Evolutionary conservation across 2,888 invertebrate genomes (phyloP).

Genomic region (Prenolepis imparis): DNA sequence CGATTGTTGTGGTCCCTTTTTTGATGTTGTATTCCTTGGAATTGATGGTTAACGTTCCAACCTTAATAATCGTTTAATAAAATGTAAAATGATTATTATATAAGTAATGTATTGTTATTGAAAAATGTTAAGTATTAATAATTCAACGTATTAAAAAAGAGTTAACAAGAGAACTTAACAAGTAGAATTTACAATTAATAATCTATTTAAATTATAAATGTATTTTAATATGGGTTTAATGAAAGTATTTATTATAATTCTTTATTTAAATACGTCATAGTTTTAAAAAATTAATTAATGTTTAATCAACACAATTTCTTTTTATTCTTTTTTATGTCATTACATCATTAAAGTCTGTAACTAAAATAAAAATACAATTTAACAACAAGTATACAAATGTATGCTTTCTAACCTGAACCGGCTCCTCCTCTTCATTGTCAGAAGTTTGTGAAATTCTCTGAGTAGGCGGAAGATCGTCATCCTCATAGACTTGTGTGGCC

Average conservation of each 20-base stretch:
- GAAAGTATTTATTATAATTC: background rate
- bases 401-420: background rate
- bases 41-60: constrained; percentile 30
- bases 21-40: constrained; percentile 13
- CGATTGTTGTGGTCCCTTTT: constrained; percentile 15
- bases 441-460: background rate
- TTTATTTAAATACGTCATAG: background rate
- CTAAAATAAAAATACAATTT: background rate
- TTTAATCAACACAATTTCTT: background rate
- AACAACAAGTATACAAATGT: background rate
- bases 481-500: constrained; percentile 30
- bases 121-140: background rate
- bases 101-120: background rate
- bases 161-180: background rate
- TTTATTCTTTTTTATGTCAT: background rate
- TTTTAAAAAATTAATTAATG: background rate
- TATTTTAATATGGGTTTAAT: background rate
- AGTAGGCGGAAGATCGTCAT: background rate
- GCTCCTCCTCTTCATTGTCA: background rate
- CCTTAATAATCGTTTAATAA: constrained; percentile 20
- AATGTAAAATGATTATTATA: background rate
- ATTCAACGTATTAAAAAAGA: background rate
- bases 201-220: background rate
- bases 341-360: background rate
- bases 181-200: background rate